Percentiles rank a stretch among this genome's conserved stretches.
phyloP scores from a whole-genome alignment of 2,888 invertebrate genomes.

The Pachycephus smyrnensis region DNA sequence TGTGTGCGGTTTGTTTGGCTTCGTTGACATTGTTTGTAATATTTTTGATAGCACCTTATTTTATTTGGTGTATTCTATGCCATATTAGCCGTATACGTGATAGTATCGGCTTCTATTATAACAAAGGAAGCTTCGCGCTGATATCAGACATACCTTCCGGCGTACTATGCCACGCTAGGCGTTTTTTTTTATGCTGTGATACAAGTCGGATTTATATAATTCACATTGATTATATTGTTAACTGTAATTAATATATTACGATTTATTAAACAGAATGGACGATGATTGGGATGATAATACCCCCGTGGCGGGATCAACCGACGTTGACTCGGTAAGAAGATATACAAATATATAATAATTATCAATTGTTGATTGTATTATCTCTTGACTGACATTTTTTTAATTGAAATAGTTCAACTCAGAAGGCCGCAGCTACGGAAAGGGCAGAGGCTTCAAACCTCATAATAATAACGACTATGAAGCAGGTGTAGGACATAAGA shows the following conservation, averaged over 20 bases:
- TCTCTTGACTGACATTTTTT: background rate
- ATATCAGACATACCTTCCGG: background rate
- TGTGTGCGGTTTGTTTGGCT: background rate
- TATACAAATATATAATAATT: conserved; percentile 8
- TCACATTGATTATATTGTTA: background rate
- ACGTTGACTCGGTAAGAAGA: conserved; percentile 10
- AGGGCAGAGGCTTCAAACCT: conserved; percentile 44
- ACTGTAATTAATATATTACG: background rate
- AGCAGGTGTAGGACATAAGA: conserved; percentile 12
- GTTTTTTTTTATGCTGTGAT: background rate
- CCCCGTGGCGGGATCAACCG: background rate
- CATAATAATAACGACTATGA: conserved; percentile 18
- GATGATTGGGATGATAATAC: conserved; percentile 16
- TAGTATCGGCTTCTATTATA: too few species aligned
- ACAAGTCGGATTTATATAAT: too few species aligned
- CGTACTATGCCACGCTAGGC: background rate
- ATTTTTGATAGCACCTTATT: background rate
- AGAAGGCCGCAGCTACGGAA: conserved; percentile 42
- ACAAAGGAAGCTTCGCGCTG: background rate
- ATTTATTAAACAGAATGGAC: conserved; percentile 11
- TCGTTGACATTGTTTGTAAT: background rate
- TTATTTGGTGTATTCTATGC: background rate
- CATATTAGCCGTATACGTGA: background rate
- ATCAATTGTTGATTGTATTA: background rate
- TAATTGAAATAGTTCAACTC: conserved; percentile 31